Base-by-base conservation (phyloP, 2,888 invertebrate species). In the Fragum whitleyi region DNA sequence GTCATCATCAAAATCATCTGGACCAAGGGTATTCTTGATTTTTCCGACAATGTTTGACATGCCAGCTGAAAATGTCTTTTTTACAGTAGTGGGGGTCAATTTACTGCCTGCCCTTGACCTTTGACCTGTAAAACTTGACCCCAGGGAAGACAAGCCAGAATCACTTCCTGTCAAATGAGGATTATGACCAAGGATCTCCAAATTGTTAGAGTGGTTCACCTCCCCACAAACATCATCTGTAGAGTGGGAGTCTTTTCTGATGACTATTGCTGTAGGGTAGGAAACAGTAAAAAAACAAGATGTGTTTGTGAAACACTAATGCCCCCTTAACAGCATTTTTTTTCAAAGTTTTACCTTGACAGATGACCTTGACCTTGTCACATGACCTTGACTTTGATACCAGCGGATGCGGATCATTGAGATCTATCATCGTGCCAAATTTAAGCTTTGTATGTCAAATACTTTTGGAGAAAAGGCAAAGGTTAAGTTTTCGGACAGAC, bases 31-130 rank as follows among this genome's bases (percentile, higher is more conserved):
- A 59, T 90, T 88, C 74, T 91, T 92, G 29, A 92, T 83, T 76
- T 90, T 92, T 75, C 91, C 92, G 96, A 94, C n/a, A 96, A 97
- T 85, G 0, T 97, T 97, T 73, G 97, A 97, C 96, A 97, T 97
- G 51, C 97, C 95, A 79, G 96, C 97, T 57, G 96, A 96, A 86
- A 97, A 96, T 0, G 97, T 97, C 93, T 97, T 97, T 83, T 96
- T 97, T 96, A 97, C 68, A 0, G 83, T 68, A 1, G 61, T 79
- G 0, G 82, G 82, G 42, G 78, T 83, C 59, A 85, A 53, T 53
- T 85, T 85, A 69, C 83, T 83, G 9, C 72, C 69, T 67, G 85
- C 70, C 74, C 85, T 75, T 53, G 79, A 61, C 75, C 85, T 85
- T 36, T 79, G 81, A 71, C 81, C 68, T 53, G 71, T 29, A 11